A percentile compares a stretch with the other conserved stretches of the same genome.
These are phyloP conservation scores for Kradibia gibbosae DNA, from an alignment of 1,140 invertebrate genomes.

Conservation along the genomic window DNA sequence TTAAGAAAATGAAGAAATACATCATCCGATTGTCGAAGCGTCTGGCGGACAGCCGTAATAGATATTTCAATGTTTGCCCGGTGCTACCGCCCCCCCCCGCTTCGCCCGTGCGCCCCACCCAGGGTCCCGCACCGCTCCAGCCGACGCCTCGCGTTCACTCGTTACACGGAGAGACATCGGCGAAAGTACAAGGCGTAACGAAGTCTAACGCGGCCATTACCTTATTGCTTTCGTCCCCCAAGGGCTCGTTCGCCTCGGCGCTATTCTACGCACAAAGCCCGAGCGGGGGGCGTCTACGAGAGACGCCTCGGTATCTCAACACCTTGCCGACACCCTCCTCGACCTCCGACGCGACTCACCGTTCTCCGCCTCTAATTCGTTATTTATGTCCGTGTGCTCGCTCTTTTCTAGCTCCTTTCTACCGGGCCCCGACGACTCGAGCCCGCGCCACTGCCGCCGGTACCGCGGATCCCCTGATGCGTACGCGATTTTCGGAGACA, in stretches of 20 bases:
- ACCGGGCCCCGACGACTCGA: too few relatives aligned
- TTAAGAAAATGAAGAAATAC: conserved; percentile 47
- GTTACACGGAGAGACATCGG: conserved; percentile 33
- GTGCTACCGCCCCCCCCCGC: neutral
- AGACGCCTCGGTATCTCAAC: conserved; percentile 26
- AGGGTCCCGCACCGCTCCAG: neutral
- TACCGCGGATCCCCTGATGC: too few relatives aligned
- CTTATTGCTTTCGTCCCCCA: conserved; percentile 38
- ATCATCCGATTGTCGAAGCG: conserved; percentile 15
- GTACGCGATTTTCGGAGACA: too few relatives aligned
- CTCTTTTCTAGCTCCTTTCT: neutral
- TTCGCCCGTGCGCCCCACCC: too few relatives aligned
- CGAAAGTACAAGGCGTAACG: conserved; percentile 35
- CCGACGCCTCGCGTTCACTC: neutral
- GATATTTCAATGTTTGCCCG: conserved; percentile 46
- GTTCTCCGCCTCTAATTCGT: neutral
- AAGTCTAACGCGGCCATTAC: conserved; percentile 38
- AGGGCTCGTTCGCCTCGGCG: conserved; percentile 26
- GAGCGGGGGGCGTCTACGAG: neutral
- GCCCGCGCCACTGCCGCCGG: too few relatives aligned
- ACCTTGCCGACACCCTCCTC: neutral
- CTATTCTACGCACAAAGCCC: neutral
- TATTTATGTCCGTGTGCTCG: neutral
- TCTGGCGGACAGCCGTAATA: neutral
- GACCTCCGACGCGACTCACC: neutral